These are phyloP conservation scores for Drosophila glabriapex DNA, from an alignment of 2,888 invertebrate genomes.

Conservation along the genomic window DNA sequence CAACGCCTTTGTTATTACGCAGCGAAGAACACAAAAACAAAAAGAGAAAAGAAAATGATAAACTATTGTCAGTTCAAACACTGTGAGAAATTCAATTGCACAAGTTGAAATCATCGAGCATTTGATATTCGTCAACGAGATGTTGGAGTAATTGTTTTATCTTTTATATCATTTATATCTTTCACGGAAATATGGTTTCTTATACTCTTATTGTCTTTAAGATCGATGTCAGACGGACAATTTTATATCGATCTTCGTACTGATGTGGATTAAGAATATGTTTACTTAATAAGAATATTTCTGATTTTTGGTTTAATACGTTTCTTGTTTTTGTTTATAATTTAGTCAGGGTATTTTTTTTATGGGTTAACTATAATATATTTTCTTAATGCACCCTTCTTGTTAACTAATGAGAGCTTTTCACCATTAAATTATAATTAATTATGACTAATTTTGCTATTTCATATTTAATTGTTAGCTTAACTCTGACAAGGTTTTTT, in stretches of 20 bases:
- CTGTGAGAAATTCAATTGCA: slow-evolving; percentile 28
- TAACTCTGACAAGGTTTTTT: not conserved
- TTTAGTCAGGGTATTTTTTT: too few species aligned
- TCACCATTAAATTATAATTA: not conserved
- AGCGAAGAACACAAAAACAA: slow-evolving; percentile 25
- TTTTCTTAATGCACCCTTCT: not conserved
- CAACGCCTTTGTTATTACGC: slow-evolving; percentile 64
- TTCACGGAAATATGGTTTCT: not conserved
- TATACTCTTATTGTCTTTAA: not conserved
- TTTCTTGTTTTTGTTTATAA: too few species aligned
- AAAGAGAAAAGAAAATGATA: slow-evolving; percentile 16
- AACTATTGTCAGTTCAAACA: slow-evolving; percentile 50
- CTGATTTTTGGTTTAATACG: too few species aligned
- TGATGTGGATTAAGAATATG: not conserved
- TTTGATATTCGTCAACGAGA: not conserved
- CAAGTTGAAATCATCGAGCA: not conserved
- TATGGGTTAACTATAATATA: not conserved
- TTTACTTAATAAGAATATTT: not conserved
- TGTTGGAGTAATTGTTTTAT: not conserved
- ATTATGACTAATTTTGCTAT: not conserved
- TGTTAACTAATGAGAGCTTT: not conserved
- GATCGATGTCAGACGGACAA: not conserved
- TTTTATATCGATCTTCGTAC: not conserved
- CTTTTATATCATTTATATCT: not conserved
- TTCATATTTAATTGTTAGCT: not conserved